Evolutionary conservation across 2,888 invertebrate genomes (phyloP), one percentile per base, ranked within the genome.

Genomic region (Drosophila longiperda): DNA sequence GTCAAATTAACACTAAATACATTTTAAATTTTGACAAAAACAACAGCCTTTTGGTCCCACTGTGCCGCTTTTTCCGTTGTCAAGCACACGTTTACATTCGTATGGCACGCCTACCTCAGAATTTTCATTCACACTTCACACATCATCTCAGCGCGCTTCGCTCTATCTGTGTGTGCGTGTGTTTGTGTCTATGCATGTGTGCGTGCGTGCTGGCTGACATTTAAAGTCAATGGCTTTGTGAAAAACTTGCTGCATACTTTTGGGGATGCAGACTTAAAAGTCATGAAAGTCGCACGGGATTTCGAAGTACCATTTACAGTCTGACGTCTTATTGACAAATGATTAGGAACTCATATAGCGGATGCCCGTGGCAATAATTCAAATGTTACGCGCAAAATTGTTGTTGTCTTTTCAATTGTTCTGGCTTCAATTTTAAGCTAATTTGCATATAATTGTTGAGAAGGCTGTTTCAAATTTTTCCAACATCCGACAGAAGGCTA

Each of bases 361-460:
- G 20, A 26, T 50, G 45, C 32, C 26, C 12, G 6, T n/a, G 29
- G n/a, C 32, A 48, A 76, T 78, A 64, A 73, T 23, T 69, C 58
- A 78, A 57, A 45, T 29, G 36, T 36, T 57, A 66, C 23, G 54
- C 61, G 9, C 17, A 57, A 45, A 59, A 45, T 68, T 52, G 65
- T 50, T 57, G 71, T 33, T 57, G 36, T n/a, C 36, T 15, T 63
- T 23, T 23, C 17, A 33, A 64, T 80, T 69, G 62, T 65, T 75
- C 49, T 17, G 26, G 20, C 45, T n/a, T 38, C 0, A 58, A 58
- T 49, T 66, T 73, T 52, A 53, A 60, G 53, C 59, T 66, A 12
- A 88, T 90, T 86, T 90, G 73, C 74, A 88, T 86, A 55, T 57
- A 40, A 65, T 71, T 73, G 68, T 78, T 66, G 52, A 55, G 53